Conservation (phyloP, 2,113 vertebrate species). For the Morone saxatilis region DNA sequence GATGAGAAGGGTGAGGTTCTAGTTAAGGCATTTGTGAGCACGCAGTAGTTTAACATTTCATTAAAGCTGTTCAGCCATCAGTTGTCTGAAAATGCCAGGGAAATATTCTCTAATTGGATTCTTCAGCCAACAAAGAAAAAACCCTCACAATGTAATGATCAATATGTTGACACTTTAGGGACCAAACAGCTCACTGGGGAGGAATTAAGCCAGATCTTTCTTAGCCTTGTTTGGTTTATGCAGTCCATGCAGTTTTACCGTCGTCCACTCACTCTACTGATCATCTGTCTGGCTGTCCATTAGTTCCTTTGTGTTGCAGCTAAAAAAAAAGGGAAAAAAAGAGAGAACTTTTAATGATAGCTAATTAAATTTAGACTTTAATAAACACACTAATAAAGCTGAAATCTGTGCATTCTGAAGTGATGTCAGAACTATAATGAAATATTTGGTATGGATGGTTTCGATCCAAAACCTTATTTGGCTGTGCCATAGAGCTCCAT, state of each 20-base stretch:
- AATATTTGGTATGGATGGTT: neutral
- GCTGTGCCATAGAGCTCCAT: neutral
- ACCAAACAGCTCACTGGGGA: constrained; percentile 24
- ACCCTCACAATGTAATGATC: constrained; percentile 28
- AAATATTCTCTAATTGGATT: constrained; percentile 56
- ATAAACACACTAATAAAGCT: neutral
- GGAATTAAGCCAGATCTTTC: constrained; percentile 10
- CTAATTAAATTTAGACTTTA: neutral
- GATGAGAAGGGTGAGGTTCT: neutral
- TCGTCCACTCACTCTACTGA: neutral
- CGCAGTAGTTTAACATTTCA: constrained; percentile 21
- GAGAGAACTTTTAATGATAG: neutral
- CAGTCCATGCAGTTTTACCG: neutral
- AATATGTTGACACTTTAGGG: constrained; percentile 56
- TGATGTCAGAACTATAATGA: too few relatives aligned
- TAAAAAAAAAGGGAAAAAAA: neutral
- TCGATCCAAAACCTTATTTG: neutral
- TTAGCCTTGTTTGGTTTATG: constrained; percentile 21
- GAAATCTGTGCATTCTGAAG: neutral
- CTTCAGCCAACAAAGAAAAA: constrained; percentile 41
- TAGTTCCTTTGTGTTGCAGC: neutral
- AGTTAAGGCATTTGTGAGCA: constrained; percentile 24
- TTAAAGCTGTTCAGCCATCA: constrained; percentile 43
- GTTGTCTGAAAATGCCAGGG: constrained; percentile 47
- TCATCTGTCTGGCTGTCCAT: neutral